phyloP scores from a whole-genome alignment of 2,113 vertebrate species.

The Psilopogon haemacephalus region DNA sequence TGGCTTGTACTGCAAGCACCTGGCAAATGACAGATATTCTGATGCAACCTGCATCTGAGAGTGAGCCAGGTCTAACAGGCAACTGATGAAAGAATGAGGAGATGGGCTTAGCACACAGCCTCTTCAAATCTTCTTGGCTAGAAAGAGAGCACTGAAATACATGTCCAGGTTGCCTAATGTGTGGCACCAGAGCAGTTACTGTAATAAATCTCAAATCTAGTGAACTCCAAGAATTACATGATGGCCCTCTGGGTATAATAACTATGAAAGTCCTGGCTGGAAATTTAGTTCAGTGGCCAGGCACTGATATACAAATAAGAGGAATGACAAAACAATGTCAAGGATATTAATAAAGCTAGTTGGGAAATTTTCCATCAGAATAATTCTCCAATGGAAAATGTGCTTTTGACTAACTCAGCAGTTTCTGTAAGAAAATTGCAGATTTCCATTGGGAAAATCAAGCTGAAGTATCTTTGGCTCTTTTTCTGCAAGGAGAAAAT shows the following conservation, averaged over 20 bases:
- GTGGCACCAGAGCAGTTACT: constrained; percentile 52
- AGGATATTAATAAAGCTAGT: constrained; percentile 59
- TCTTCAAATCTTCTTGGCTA: constrained; percentile 13
- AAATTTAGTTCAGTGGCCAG: constrained; percentile 38
- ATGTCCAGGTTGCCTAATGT: constrained; percentile 55
- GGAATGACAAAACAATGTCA: constrained; percentile 64
- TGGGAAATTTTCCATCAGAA: constrained; percentile 61
- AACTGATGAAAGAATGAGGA: background rate
- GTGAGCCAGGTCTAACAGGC: background rate
- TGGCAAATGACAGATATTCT: background rate
- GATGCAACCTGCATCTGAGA: background rate
- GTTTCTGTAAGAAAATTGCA: constrained; percentile 41
- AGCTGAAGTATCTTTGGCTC: constrained; percentile 27
- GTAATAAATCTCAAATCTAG: constrained; percentile 58
- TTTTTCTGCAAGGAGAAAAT: background rate
- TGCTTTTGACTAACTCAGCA: constrained; percentile 34
- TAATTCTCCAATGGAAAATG: constrained; percentile 48
- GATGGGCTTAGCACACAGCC: background rate
- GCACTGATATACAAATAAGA: constrained; percentile 45
- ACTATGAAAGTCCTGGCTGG: constrained; percentile 31
- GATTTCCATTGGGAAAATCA: constrained; percentile 43
- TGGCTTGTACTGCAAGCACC: background rate
- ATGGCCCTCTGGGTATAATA: constrained; percentile 10
- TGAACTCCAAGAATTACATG: constrained; percentile 63
- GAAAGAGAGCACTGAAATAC: constrained; percentile 24